Percentiles rank a stretch among this genome's conserved stretches.
phyloP scores from a whole-genome alignment of 2,797 vertebrate genomes.

The Notamacropus eugenii region DNA sequence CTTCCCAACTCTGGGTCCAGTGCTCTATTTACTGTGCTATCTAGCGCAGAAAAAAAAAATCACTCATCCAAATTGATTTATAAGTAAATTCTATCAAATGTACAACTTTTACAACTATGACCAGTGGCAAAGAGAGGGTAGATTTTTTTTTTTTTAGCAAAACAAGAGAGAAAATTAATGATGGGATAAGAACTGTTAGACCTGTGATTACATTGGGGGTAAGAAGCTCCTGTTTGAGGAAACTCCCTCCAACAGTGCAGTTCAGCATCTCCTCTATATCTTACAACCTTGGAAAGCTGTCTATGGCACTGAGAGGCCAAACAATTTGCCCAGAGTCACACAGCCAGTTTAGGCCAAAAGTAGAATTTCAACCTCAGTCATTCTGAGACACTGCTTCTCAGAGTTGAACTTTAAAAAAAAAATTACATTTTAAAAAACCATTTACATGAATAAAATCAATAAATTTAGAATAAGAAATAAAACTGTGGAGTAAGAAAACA shows the following conservation, averaged over 20 bases:
- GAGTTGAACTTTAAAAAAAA: not conserved
- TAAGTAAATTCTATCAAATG: not conserved
- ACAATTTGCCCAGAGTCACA: not conserved
- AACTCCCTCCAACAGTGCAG: not conserved
- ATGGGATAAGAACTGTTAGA: not conserved
- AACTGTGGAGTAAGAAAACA: not conserved
- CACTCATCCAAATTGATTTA: not conserved
- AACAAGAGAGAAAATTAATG: not conserved
- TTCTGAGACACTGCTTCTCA: not conserved
- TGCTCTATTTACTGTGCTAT: not conserved
- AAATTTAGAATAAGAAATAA: not conserved
- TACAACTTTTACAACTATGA: not conserved
- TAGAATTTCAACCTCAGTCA: not conserved
- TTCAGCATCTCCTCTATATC: not conserved
- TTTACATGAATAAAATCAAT: not conserved
- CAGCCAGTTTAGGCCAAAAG: not conserved
- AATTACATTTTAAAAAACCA: not conserved
- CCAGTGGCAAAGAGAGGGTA: not conserved
- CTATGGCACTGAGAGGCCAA: not conserved
- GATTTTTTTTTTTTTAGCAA: not conserved
- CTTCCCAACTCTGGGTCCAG: not conserved
- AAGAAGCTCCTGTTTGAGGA: not conserved
- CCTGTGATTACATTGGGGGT: not conserved
- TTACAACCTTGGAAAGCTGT: not conserved
- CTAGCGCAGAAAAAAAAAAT: not conserved